Conservation (phyloP, 2,797 vertebrate species). For the Synanceia verrucosa region DNA sequence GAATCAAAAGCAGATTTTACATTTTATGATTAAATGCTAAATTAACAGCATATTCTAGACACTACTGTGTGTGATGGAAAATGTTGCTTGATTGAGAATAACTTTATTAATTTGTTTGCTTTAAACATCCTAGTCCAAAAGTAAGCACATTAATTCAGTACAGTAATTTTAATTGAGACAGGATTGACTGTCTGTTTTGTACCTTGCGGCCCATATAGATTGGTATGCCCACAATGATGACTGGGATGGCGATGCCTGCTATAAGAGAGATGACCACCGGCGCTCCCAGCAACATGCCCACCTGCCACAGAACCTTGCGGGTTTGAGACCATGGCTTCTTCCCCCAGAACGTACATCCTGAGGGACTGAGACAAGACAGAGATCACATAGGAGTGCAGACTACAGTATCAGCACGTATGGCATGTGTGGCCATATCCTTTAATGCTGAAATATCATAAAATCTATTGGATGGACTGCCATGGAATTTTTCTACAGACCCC, state of each 20-base stretch:
- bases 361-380: conserved; percentile 81
- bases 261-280: conserved; percentile 91
- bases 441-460: neutral
- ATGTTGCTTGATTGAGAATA: neutral
- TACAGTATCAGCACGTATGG: neutral
- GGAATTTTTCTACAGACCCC: neutral
- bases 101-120: neutral
- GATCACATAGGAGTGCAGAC: neutral
- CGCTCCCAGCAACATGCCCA: conserved; percentile 91
- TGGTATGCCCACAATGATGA: conserved; percentile 90
- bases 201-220: conserved; percentile 93
- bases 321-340: conserved; percentile 92
- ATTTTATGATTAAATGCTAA: neutral
- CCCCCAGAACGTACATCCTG: conserved; percentile 93
- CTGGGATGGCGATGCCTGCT: conserved; percentile 89
- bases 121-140: neutral
- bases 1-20: neutral
- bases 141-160: neutral
- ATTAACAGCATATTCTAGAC: neutral
- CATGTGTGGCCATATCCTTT: neutral
- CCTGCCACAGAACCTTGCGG: conserved; percentile 90
- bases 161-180: neutral
- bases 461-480: too few species aligned
- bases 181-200: conserved; percentile 23
- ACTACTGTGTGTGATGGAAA: neutral